Conservation (phyloP, 2,888 invertebrate genomes). For the Nowickia ferox region DNA sequence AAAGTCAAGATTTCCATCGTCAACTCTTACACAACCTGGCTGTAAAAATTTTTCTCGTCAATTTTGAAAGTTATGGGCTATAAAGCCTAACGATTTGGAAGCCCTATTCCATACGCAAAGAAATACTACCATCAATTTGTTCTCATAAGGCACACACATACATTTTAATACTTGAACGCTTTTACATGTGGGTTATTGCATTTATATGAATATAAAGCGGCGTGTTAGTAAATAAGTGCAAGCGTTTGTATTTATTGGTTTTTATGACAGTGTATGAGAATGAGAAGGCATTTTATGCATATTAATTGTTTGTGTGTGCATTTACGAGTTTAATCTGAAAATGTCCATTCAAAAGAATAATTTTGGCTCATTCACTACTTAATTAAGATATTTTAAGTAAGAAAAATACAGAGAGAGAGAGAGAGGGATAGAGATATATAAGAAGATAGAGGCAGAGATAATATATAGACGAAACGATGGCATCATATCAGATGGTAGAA, state of each 20-base stretch:
- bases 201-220: slow-evolving; percentile 25
- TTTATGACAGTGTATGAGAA: slow-evolving; percentile 15
- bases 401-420: no score
- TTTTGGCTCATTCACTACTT: no score
- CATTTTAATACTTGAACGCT: slow-evolving; percentile 33
- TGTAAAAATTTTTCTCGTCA: no score
- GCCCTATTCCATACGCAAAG: background rate
- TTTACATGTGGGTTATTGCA: slow-evolving; percentile 39
- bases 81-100: no score
- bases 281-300: slow-evolving; percentile 2
- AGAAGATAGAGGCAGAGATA: no score
- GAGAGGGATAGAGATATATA: no score
- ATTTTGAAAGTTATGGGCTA: no score
- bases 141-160: background rate
- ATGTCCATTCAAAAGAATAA: background rate
- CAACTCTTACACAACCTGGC: no score
- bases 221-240: background rate
- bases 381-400: no score
- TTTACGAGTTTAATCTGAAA: background rate
- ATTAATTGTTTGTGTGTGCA: slow-evolving; percentile 16
- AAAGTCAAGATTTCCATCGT: no score
- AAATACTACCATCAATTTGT: slow-evolving; percentile 2
- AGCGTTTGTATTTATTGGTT: slow-evolving; percentile 40
- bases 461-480: no score
- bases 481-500: no score